Evolutionary conservation across 2,113 vertebrate genomes (phyloP).

Genomic region (Numenius arquata): DNA sequence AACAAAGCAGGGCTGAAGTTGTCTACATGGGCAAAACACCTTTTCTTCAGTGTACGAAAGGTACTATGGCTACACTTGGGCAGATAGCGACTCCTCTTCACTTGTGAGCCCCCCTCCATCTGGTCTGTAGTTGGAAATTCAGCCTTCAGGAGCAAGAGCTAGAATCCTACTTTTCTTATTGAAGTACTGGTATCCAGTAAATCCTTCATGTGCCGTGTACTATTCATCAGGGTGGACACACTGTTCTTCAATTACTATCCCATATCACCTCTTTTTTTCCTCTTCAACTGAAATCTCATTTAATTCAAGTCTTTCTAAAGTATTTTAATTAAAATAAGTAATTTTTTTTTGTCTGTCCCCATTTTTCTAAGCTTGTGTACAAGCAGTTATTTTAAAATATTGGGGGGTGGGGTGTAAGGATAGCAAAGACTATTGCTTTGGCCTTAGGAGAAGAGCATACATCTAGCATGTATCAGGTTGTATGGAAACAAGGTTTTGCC

Average conservation of each 20-base stretch:
- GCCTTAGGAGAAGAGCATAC: background rate
- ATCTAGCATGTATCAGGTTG: background rate
- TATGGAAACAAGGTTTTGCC: background rate
- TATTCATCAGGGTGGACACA: background rate
- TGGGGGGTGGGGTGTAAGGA: accelerated
- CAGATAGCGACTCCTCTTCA: background rate
- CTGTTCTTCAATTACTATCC: background rate
- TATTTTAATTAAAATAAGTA: background rate
- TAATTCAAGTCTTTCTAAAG: background rate
- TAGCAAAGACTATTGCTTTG: background rate
- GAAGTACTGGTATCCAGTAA: background rate
- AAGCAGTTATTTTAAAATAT: background rate
- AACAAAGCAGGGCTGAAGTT: background rate
- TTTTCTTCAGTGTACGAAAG: background rate
- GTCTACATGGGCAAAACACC: background rate
- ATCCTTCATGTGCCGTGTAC: background rate
- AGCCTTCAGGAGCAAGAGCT: background rate
- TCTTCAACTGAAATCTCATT: background rate
- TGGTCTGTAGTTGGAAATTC: background rate
- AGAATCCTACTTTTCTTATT: background rate
- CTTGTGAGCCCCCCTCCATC: accelerated
- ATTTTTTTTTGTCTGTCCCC: background rate
- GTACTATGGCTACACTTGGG: background rate
- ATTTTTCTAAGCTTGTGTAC: background rate
- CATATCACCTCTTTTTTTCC: background rate